These are phyloP conservation scores for Rana temporaria DNA, from an alignment of 2,113 vertebrate species.

Conservation along the genomic window DNA sequence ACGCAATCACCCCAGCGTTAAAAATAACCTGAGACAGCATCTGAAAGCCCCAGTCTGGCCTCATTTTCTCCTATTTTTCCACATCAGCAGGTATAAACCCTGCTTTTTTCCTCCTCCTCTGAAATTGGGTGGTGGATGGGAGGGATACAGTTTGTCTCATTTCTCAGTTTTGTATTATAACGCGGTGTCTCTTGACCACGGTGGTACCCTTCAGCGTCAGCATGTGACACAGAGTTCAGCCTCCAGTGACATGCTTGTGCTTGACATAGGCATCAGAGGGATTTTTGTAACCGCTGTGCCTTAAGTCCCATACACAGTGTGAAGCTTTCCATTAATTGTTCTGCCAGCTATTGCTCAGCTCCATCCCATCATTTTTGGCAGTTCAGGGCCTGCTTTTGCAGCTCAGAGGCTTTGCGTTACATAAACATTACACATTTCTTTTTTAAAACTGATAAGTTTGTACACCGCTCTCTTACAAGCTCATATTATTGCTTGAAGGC, in stretches of 20 bases:
- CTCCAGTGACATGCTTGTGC: slow-evolving; percentile 39
- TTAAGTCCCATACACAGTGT: slow-evolving; percentile 36
- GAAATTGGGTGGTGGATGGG: not conserved
- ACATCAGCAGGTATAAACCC: slow-evolving; percentile 38
- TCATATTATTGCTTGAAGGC: no score
- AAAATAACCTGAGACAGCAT: slow-evolving; percentile 52
- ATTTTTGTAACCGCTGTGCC: slow-evolving; percentile 33
- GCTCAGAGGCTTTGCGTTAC: not conserved
- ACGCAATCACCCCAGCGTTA: slow-evolving; percentile 44
- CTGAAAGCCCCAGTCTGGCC: slow-evolving; percentile 46
- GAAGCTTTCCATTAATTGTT: slow-evolving; percentile 44
- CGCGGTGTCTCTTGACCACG: slow-evolving; percentile 13
- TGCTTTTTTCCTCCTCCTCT: not conserved
- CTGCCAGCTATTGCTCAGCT: slow-evolving; percentile 12
- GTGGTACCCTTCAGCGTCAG: slow-evolving; percentile 5
- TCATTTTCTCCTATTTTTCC: slow-evolving; percentile 54
- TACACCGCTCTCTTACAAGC: no score
- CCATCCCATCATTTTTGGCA: not conserved
- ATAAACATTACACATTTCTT: no score
- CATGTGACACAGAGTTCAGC: slow-evolving; percentile 48
- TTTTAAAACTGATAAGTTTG: no score
- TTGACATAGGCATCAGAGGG: slow-evolving; percentile 49
- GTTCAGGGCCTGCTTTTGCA: not conserved
- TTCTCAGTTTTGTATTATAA: slow-evolving; percentile 27
- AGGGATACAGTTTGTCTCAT: slow-evolving; percentile 23